Evolutionary conservation across 2,113 vertebrate genomes (phyloP).

Genomic region (Xiphias gladius): DNA sequence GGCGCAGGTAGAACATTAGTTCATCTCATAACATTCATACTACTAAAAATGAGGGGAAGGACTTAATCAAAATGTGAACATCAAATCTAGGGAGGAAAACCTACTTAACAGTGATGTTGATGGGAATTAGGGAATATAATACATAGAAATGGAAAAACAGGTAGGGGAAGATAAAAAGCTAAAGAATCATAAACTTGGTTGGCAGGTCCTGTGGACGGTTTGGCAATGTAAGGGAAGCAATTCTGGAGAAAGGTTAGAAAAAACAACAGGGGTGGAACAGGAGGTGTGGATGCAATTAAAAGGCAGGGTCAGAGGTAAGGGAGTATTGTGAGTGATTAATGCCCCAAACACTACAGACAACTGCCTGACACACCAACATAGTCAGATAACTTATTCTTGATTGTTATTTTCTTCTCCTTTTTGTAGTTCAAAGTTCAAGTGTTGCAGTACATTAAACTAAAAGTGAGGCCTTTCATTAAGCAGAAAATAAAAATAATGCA

Average conservation of each 20-base stretch:
- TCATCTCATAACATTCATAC: too few relatives aligned
- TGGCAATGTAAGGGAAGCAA: not conserved
- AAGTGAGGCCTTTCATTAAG: conserved; percentile 19
- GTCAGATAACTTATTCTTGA: not conserved
- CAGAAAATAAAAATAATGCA: not conserved
- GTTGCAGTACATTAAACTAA: not conserved
- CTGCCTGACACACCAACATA: conserved; percentile 22
- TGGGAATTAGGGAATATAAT: not conserved
- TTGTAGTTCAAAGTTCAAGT: not conserved
- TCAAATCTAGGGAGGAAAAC: not conserved
- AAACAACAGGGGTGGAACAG: conserved; percentile 55
- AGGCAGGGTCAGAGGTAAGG: conserved; percentile 60
- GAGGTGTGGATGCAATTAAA: conserved; percentile 73
- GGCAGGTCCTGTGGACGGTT: conserved; percentile 8
- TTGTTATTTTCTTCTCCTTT: not conserved
- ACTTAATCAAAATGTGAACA: conserved; percentile 22
- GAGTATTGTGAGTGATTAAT: conserved; percentile 58
- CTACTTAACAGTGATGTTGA: not conserved
- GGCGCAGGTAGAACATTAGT: too few relatives aligned
- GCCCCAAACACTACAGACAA: conserved; percentile 24
- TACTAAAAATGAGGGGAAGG: not conserved
- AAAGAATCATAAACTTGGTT: conserved; percentile 1
- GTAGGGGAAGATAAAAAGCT: not conserved
- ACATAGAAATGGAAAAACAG: not conserved
- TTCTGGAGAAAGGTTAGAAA: conserved; percentile 1